Conservation (phyloP, 2,113 vertebrate species). For the Climacteris rufus region DNA sequence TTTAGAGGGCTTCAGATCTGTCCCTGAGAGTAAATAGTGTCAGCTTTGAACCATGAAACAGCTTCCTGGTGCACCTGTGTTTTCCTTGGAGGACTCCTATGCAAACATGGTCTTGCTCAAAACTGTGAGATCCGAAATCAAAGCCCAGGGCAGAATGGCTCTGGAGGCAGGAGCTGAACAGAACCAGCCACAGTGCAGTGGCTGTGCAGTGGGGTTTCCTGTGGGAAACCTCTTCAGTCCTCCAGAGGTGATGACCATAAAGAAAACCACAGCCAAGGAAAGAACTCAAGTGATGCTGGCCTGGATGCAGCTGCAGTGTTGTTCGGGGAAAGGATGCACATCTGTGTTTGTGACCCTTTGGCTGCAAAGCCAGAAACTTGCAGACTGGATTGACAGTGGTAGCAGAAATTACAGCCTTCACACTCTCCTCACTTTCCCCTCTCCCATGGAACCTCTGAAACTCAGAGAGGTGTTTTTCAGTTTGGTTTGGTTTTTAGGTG, state of each 20-base stretch:
- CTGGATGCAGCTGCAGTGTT: not conserved
- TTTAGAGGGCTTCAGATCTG: not conserved
- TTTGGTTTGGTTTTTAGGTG: not conserved
- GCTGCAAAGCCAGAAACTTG: not conserved
- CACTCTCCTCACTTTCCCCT: not conserved
- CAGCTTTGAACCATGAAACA: not conserved
- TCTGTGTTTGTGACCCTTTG: rapidly evolving
- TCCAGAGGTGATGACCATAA: not conserved
- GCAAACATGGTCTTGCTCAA: not conserved
- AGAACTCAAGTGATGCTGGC: not conserved
- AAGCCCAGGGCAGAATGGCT: not conserved
- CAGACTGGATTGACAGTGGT: not conserved
- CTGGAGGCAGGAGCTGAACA: not conserved
- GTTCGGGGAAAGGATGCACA: not conserved
- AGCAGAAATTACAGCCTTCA: not conserved
- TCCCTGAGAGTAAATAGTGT: not conserved
- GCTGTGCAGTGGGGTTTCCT: not conserved
- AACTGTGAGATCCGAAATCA: not conserved
- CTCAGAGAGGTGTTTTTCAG: not conserved
- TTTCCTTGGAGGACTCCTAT: conserved; percentile 22
- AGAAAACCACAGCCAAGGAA: not conserved
- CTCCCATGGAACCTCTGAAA: not conserved
- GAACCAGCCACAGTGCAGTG: not conserved
- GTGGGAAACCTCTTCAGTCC: not conserved
- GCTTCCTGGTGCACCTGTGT: not conserved